These are phyloP conservation scores for Balanococcus diminutus DNA, from an alignment of 2,888 invertebrate genomes.

Conservation along the genomic window DNA sequence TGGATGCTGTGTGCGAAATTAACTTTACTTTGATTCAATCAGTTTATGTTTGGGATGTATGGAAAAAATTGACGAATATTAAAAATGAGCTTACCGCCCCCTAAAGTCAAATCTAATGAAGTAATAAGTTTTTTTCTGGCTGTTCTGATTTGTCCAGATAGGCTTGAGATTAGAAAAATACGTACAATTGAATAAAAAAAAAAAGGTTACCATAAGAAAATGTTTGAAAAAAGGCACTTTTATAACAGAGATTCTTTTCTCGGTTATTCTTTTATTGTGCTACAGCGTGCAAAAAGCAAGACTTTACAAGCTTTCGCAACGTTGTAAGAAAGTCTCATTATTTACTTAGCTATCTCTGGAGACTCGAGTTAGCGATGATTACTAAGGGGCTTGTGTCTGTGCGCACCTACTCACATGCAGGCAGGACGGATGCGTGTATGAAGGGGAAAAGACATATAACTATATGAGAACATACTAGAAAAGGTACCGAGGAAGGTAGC, in stretches of 20 bases:
- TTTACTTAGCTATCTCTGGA: neutral
- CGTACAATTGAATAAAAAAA: neutral
- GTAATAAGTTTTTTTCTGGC: too few species aligned
- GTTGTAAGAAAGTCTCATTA: neutral
- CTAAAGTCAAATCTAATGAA: too few species aligned
- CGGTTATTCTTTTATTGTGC: neutral
- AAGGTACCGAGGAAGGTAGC: neutral
- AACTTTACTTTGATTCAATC: too few species aligned
- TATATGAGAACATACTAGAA: neutral
- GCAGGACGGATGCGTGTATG: too few species aligned
- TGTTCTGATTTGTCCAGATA: too few species aligned
- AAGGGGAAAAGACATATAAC: too few species aligned
- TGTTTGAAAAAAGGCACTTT: neutral
- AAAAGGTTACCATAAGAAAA: too few species aligned
- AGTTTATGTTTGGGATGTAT: too few species aligned
- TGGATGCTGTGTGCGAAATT: too few species aligned
- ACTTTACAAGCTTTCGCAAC: neutral
- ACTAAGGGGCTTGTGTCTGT: neutral
- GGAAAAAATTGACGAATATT: too few species aligned
- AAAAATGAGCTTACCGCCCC: too few species aligned
- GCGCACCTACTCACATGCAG: neutral
- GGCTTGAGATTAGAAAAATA: too few species aligned
- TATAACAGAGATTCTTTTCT: neutral
- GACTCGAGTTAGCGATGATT: neutral
- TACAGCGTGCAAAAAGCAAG: neutral